phyloP scores from a whole-genome alignment of 2,113 vertebrate species.

The Typhlomys cinereus region DNA sequence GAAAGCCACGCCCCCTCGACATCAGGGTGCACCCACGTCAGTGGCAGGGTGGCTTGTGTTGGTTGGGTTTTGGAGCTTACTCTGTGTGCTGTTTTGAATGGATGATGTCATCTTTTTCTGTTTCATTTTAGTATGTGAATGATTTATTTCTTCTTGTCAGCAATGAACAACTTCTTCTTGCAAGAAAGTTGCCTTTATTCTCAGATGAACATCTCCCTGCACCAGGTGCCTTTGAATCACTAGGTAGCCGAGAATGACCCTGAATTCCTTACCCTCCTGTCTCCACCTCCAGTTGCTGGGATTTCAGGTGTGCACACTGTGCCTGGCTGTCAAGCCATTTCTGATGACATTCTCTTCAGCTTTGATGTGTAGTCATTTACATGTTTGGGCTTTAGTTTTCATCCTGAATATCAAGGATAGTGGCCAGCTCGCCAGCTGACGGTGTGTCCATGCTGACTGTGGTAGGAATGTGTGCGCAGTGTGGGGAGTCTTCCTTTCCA shows the following conservation, averaged over 20 bases:
- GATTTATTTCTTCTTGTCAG: background rate
- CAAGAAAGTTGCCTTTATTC: background rate
- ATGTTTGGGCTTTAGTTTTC: background rate
- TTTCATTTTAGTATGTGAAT: background rate
- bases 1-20: background rate
- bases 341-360: background rate
- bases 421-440: background rate
- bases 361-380: slow-evolving; percentile 3
- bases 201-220: background rate
- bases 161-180: background rate
- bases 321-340: background rate
- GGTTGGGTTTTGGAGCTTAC: background rate
- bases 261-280: background rate
- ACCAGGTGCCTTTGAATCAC: background rate
- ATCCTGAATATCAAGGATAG: background rate
- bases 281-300: background rate
- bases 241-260: background rate
- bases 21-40: background rate
- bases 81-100: background rate
- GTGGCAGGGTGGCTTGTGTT: background rate
- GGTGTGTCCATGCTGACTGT: background rate
- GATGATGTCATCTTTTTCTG: background rate
- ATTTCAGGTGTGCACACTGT: background rate
- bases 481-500: background rate
- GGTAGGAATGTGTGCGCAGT: background rate